Evolutionary conservation across 2,888 invertebrate species (phyloP), one percentile per base, ranked within the genome.

Genomic region (Chirona hameri): DNA sequence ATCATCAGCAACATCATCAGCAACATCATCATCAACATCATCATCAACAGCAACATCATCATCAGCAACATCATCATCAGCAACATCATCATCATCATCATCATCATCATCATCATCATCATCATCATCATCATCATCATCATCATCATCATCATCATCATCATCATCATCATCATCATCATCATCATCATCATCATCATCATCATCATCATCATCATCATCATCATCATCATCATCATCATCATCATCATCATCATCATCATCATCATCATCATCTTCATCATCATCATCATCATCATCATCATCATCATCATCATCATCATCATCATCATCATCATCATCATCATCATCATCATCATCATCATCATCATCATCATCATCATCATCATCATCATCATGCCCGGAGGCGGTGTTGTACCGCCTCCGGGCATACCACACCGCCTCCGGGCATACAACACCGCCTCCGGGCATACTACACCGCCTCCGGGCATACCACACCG

Each of bases 121-220:
- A 65, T 65, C 65, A 65, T 65, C 65, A 65, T 65, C 65, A 65
- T 65, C 65, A 65, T 65, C 65, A 65, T 65, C 65, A 65, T 65
- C 65, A 65, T 65, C 65, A 65, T 65, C 65, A 65, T 65, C 65
- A 65, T 65, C 65, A 65, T 65, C 65, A 65, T 65, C 65, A 65
- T 65, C 65, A 65, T 65, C 65, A 65, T 65, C 65, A 65, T 65
- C 65, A 65, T 65, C 65, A 65, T 65, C 65, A 65, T 65, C 65
- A 65, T 65, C 65, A 65, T 65, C 65, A 65, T 65, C 65, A 65
- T 65, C 65, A 65, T 65, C 65, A 65, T 65, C 65, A 65, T n/a
- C 65, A 65, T n/a, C 65, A 65, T n/a, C 65, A 65, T n/a, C 65
- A 65, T n/a, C 65, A 65, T 65, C 65, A 65, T 65, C 65, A 65